phyloP scores from a whole-genome alignment of 2,797 vertebrate genomes.

The Acipenser oxyrinchus region DNA sequence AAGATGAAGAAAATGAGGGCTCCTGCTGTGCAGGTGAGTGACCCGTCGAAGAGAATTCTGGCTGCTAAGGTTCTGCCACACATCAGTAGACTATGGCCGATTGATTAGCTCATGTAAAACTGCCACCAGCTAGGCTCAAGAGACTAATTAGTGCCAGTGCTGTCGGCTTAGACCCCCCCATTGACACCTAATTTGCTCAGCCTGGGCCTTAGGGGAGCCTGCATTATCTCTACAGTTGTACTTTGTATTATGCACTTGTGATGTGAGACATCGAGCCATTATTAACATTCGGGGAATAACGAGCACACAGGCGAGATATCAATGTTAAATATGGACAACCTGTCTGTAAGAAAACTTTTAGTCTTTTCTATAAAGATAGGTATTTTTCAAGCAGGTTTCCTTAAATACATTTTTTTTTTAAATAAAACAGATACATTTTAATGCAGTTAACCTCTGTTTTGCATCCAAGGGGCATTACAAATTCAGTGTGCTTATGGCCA shows the following conservation, averaged over 20 bases:
- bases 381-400: too few relatives aligned
- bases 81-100: slow-evolving; percentile 73
- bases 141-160: slow-evolving; percentile 78
- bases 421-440: too few relatives aligned
- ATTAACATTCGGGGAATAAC: background rate
- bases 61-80: slow-evolving; percentile 63
- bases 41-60: slow-evolving; percentile 71
- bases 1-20: slow-evolving; percentile 68
- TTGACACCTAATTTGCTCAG: slow-evolving; percentile 81
- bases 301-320: background rate
- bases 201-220: slow-evolving; percentile 72
- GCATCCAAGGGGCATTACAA: too few relatives aligned
- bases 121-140: slow-evolving; percentile 75
- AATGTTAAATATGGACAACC: background rate
- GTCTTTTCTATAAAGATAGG: too few relatives aligned
- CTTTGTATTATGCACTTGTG: slow-evolving; percentile 20
- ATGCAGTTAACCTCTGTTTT: too few relatives aligned
- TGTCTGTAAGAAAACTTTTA: background rate
- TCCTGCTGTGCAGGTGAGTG: slow-evolving; percentile 70
- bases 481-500: too few relatives aligned
- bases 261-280: background rate
- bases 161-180: slow-evolving; percentile 68
- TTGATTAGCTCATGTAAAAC: slow-evolving; percentile 77
- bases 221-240: slow-evolving; percentile 75
- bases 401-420: too few relatives aligned